A percentile compares a stretch with the other conserved stretches of the same genome.
These are phyloP conservation scores for Threskiornis aethiopicus DNA, from an alignment of 2,797 vertebrate genomes.

Conservation along the genomic window DNA sequence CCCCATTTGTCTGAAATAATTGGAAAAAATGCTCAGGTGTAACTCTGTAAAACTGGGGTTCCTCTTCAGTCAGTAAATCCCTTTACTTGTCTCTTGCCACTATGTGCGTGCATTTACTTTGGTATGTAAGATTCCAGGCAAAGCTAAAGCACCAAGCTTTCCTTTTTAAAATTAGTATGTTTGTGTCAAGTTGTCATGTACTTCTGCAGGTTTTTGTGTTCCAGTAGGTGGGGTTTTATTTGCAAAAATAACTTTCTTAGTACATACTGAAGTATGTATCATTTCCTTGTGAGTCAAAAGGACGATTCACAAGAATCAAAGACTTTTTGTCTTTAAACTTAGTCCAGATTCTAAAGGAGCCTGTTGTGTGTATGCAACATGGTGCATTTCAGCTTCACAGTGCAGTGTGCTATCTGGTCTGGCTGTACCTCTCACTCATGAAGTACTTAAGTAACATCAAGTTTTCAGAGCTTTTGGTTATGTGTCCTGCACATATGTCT, in stretches of 20 bases:
- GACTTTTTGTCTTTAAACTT: background rate
- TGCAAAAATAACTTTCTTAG: background rate
- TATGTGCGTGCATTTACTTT: background rate
- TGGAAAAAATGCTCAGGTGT: background rate
- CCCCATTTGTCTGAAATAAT: background rate
- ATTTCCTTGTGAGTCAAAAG: constrained; percentile 23
- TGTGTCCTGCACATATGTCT: background rate
- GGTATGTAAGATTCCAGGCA: background rate
- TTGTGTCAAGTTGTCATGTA: background rate
- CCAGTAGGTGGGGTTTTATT: background rate
- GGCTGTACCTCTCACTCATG: background rate
- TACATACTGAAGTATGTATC: background rate
- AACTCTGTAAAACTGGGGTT: background rate
- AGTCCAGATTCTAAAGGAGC: background rate
- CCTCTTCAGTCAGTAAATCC: background rate
- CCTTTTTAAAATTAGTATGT: background rate
- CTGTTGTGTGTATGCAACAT: background rate
- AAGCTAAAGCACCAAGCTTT: background rate
- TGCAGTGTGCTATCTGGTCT: background rate
- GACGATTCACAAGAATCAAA: background rate
- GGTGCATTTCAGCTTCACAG: background rate
- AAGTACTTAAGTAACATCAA: background rate
- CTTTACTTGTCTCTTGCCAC: background rate
- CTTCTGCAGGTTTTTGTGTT: background rate
- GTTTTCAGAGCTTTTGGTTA: background rate